phyloP scores from a whole-genome alignment of 1,140 invertebrate genomes.

The Aphidius ervi region DNA sequence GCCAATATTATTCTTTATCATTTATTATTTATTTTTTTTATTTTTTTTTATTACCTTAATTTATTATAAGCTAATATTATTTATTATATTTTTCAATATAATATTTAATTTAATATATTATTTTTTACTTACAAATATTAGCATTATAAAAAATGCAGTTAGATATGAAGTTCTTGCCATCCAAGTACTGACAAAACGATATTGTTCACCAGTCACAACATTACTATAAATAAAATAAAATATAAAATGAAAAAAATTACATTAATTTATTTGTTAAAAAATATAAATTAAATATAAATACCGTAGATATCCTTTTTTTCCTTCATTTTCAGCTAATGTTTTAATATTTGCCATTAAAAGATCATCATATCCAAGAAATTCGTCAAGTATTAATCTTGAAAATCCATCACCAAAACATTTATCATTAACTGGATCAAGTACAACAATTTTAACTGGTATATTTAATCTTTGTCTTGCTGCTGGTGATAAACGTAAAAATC shows the following conservation, averaged over 20 bases:
- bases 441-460: slow-evolving; percentile 90
- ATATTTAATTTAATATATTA: slow-evolving; percentile 4
- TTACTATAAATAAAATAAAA: slow-evolving; percentile 63
- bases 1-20: no score
- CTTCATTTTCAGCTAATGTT: slow-evolving; percentile 89
- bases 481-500: slow-evolving; percentile 86
- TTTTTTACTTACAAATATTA: slow-evolving; percentile 89
- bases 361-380: slow-evolving; percentile 95
- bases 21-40: no score
- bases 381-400: slow-evolving; percentile 83
- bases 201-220: slow-evolving; percentile 97
- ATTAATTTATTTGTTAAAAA: slow-evolving; percentile 14
- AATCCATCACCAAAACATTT: slow-evolving; percentile 91
- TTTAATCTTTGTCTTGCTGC: slow-evolving; percentile 78
- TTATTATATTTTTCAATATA: slow-evolving; percentile 2
- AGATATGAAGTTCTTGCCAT: slow-evolving; percentile 90
- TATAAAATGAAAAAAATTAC: slow-evolving; percentile 6
- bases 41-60: no score
- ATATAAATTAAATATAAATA: slow-evolving; percentile 38
- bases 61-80: not conserved
- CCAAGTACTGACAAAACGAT: slow-evolving; percentile 96
- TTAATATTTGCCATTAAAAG: slow-evolving; percentile 95
- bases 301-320: slow-evolving; percentile 92
- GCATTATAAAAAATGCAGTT: slow-evolving; percentile 93
- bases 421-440: slow-evolving; percentile 82